Evolutionary conservation across 53 echinoderm and acorn worm species (phyloP), one percentile per base, ranked within the genome.

Genomic region (Holothuria leucospilota): DNA sequence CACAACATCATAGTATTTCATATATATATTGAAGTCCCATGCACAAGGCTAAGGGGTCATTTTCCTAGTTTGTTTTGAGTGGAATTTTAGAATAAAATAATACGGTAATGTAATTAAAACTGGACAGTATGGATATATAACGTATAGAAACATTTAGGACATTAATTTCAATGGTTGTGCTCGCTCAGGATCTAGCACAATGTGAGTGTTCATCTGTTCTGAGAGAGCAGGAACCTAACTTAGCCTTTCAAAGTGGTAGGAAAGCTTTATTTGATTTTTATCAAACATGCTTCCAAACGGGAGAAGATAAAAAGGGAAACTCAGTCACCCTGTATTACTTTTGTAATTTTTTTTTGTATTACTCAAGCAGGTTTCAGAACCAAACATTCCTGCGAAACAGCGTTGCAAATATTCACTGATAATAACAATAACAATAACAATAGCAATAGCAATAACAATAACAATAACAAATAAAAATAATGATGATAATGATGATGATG

Each of bases 401-500:
- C 46, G 11, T 7, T 40, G 40, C 7, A 5, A 40, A 40, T 5
- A 40, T 40, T 40, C 4, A 40, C 40, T 40, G 40, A 40, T 40
- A 7, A 5, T 40, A 61, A 61, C n/a, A n/a, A 61, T 61, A 25
- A 70, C 25, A 26, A 70, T 70, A 26, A 70, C 25, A 26, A 70
- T 70, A 26, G 25, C 25, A 26, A 78, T 78, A 49, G 25, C 41
- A 49, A 51, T 78, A 25, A 51, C 41, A 49, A 78, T 42, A 25
- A n/a, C n/a, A n/a, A n/a, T n/a, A n/a, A n/a, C n/a, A n/a, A n/a
- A n/a, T n/a, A n/a, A n/a, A n/a, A n/a, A 78, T 78, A 49, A 39
- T 42, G 51, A 78, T 42, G 51, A 78, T 51, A 20, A 51, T 51
- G 51, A 51, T 78, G 78, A 78, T 78, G 71, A 70, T 70, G 71